Evolutionary conservation across 2,797 vertebrate genomes (phyloP).

Genomic region (Coregonus suidteri): DNA sequence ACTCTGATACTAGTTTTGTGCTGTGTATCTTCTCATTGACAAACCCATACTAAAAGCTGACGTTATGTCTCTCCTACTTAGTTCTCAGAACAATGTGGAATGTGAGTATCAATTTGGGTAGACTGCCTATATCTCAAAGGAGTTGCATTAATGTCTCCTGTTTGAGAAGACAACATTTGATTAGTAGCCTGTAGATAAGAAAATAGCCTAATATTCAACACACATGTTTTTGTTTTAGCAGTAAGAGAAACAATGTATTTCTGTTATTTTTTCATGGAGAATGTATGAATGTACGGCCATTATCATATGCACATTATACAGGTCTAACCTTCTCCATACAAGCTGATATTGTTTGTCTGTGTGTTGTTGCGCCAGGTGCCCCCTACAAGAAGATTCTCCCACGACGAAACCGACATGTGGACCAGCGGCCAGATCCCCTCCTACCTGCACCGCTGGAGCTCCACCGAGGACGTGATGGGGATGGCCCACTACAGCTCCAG

Average conservation of each 20-base stretch:
- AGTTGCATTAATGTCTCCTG: background rate
- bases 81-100: conserved; percentile 82
- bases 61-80: conserved; percentile 75
- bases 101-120: conserved; percentile 76
- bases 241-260: background rate
- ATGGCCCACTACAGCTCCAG: conserved; percentile 81
- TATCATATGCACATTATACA: background rate
- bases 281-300: background rate
- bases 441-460: conserved; percentile 86
- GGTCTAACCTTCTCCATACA: conserved; percentile 1
- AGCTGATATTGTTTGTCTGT: background rate
- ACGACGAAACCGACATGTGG: conserved; percentile 93
- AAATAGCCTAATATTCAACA: background rate
- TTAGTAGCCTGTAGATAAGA: background rate
- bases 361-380: conserved; percentile 80
- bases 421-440: conserved; percentile 83
- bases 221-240: background rate
- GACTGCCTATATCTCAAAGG: too few relatives aligned
- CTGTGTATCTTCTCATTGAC: conserved; percentile 74
- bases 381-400: conserved; percentile 90
- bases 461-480: conserved; percentile 84
- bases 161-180: conserved; percentile 1
- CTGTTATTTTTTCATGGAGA: background rate
- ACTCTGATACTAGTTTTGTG: conserved; percentile 77
- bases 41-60: conserved; percentile 60